Conservation (phyloP, 2,113 vertebrate genomes). For the Tachysurus fulvidraco region DNA sequence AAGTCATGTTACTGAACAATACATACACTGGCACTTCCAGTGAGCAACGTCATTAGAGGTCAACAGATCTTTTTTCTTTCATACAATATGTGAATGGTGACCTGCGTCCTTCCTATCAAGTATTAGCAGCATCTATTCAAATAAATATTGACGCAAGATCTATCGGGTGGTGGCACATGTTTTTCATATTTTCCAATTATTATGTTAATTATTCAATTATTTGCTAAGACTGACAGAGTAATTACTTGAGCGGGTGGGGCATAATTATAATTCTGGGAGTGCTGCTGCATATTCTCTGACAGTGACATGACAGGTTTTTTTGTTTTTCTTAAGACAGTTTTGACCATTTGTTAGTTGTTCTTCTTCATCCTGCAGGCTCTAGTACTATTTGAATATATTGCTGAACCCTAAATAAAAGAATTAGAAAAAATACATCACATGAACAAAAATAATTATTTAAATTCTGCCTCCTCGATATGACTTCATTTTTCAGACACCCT, state of each 20-base stretch:
- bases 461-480: background rate
- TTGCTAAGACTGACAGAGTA: background rate
- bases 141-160: background rate
- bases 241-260: background rate
- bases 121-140: background rate
- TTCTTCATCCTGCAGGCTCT: background rate
- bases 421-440: background rate
- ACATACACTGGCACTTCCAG: background rate
- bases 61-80: background rate
- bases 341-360: background rate
- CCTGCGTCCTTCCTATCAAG: too few relatives aligned
- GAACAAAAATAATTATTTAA: background rate
- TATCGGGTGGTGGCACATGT: background rate
- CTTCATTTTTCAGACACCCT: background rate
- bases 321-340: background rate
- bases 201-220: background rate
- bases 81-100: background rate
- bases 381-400: background rate
- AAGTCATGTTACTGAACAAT: background rate
- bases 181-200: conserved; percentile 11
- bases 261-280: conserved; percentile 6
- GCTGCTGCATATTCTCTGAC: background rate
- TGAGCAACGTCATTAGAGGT: background rate
- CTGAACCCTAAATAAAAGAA: background rate
- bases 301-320: background rate